Percentiles rank a stretch among this genome's conserved stretches.
Conservation (phyloP, 2,888 invertebrate genomes). For the Clanis bilineata region DNA sequence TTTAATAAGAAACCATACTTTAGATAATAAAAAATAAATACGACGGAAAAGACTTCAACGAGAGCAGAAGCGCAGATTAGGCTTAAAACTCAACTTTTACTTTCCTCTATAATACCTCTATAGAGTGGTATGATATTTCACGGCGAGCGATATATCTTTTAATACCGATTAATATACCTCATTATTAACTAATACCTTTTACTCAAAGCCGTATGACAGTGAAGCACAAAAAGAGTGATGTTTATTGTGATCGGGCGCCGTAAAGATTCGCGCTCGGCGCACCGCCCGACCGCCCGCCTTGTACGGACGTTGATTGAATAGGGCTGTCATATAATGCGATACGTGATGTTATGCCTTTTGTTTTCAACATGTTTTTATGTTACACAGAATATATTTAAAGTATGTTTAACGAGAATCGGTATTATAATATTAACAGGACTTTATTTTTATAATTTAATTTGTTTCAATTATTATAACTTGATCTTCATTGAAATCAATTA, state of each 20-base stretch:
- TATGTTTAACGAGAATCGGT: neutral
- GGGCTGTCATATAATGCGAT: conserved; percentile 30
- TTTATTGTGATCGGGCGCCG: conserved; percentile 54
- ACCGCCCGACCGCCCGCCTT: conserved; percentile 37
- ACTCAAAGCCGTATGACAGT: conserved; percentile 34
- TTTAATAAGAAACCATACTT: no score
- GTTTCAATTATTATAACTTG: neutral
- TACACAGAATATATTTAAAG: neutral
- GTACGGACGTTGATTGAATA: conserved; percentile 33
- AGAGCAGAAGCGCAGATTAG: no score
- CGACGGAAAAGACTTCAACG: no score
- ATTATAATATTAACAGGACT: neutral
- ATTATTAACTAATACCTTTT: neutral
- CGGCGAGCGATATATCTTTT: no score
- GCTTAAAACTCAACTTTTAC: no score
- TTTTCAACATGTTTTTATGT: neutral
- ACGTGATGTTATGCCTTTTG: conserved; percentile 19
- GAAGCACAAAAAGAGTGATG: conserved; percentile 32
- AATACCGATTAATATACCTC: neutral
- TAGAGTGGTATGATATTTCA: neutral
- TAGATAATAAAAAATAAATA: no score
- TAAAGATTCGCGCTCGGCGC: conserved; percentile 46
- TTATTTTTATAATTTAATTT: neutral
- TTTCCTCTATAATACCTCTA: neutral
- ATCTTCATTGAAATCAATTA: no score